A percentile compares a stretch with the other conserved stretches of the same genome.
Conservation (phyloP, 2,888 invertebrate species). For the Saturnia pavonia region DNA sequence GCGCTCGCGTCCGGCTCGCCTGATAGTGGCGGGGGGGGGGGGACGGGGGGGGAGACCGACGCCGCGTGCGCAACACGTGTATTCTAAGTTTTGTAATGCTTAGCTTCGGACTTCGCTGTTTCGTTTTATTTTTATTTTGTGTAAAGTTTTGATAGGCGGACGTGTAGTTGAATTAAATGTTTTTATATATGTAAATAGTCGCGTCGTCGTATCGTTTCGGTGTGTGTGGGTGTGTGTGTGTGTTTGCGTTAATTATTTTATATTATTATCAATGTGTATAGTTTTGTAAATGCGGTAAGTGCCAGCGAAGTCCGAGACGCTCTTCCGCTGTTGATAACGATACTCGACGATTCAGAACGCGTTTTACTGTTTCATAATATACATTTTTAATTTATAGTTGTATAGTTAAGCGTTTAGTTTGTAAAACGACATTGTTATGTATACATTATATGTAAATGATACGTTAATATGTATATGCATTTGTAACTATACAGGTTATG, state of each 20-base stretch:
- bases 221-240: no score
- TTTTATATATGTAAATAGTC: constrained; percentile 19
- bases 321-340: constrained; percentile 18
- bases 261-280: constrained; percentile 22
- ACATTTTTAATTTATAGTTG: constrained; percentile 41
- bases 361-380: constrained; percentile 30
- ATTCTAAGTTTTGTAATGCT: constrained; percentile 16
- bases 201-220: constrained; percentile 10
- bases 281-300: constrained; percentile 29
- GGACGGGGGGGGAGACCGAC: no score
- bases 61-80: background rate
- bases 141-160: background rate
- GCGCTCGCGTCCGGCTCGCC: no score
- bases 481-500: constrained; percentile 78
- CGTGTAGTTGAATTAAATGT: background rate
- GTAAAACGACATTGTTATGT: constrained; percentile 38
- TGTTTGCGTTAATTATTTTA: constrained; percentile 32
- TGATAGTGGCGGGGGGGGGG: no score
- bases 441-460: constrained; percentile 69
- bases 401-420: constrained; percentile 38
- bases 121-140: background rate
- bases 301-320: constrained; percentile 24
- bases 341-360: constrained; percentile 19
- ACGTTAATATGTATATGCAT: constrained; percentile 76
- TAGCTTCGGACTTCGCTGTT: constrained; percentile 23